Base-by-base conservation (phyloP, 1,140 invertebrate genomes). In the Octopus bimaculoides region DNA sequence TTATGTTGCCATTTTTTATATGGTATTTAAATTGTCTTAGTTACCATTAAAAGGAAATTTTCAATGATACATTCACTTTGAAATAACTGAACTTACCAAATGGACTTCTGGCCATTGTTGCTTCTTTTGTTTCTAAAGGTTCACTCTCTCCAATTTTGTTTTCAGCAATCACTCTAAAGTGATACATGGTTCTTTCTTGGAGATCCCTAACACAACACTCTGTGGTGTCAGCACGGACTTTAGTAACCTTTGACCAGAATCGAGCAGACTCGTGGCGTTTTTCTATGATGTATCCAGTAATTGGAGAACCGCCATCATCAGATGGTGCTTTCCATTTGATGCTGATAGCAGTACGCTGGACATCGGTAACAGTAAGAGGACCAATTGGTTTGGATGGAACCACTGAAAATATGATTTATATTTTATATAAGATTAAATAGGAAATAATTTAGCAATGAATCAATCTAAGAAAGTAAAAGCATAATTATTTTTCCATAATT, bases 71-170 rank as follows among this genome's bases (percentile, higher is more conserved):
- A 4, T 53, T 54, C 52, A 77, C n/a, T 41, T 41, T 41, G 26
- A 41, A 41, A 41, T 41, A 41, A 26, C 2, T 66, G 9, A 17
- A 73, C 95, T 94, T 91, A 98, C 96, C 96, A 90, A 96, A 98
- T 80, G 96, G 97, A 91, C 96, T 96, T 90, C 98, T 98, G 0
- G 96, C 96, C 54, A 95, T 91, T 6, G 97, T 94, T 17, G 96
- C 93, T 14, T 93, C 92, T n/a, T 94, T 2, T 7, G 52, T 92
- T 91, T 54, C 96, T 95, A 88, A 96, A 7, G 97, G 95, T 78
- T 95, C 94, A 86, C 97, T 96, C 90, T 96, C 95, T 54, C 98
- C 98, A 86, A 98, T 98, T 76, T 98, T 97, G 90, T 99, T 99
- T 41, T 96, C 96, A 10, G 98, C 98, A 92, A 96, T 95, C 4